Base-by-base conservation (phyloP, 1,140 invertebrate genomes). In the Tyrophagus putrescentiae region DNA sequence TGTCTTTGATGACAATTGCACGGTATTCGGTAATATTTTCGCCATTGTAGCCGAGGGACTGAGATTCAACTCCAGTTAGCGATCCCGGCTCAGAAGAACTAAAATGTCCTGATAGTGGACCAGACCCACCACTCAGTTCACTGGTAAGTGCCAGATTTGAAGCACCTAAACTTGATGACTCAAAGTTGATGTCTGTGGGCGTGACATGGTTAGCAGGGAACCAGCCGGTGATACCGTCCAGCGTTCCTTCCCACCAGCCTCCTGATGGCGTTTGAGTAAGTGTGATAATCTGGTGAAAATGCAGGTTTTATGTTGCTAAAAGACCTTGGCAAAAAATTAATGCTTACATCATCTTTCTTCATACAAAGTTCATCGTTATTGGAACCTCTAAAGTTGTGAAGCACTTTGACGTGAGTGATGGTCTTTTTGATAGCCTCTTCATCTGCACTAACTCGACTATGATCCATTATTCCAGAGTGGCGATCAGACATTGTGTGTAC, bases 281-380 rank as follows among this genome's bases (percentile, higher is more conserved):
- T 16, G 90, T 93, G 62, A 98, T 96, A 48, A 63, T 62, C 42
- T 63, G 9, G 2, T n/a, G n/a, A 31, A 59, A 21, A n/a, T 6
- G 9, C 7, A 54, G 36, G 25, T 41, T 31, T 6, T 54, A 18
- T 32, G 25, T 11, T n/a, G n/a, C 7, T 54, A 31, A 54, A 7
- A 32, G 9, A 27, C n/a, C 23, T 54, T 11, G 36, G 28, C 25
- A 54, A 54, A 54, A 18, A 32, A 6, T 18, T 31, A 54, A 32
- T 21, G 44, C 56, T 57, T 57, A 96, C 78, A 74, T 98, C 93
- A 50, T 92, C 91, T 74, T 95, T 96, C 66, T 84, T 84, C 71
- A 98, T 95, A 69, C 86, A 91, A 64, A 98, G 72, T 86, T 96
- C 92, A 77, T 97, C 93, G 77, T 96, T 96, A 70, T 96, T 96